A percentile compares a stretch with the other conserved stretches of the same genome.
phyloP scores from a whole-genome alignment of 2,113 vertebrate genomes.

The Grammomys dolichurus region DNA sequence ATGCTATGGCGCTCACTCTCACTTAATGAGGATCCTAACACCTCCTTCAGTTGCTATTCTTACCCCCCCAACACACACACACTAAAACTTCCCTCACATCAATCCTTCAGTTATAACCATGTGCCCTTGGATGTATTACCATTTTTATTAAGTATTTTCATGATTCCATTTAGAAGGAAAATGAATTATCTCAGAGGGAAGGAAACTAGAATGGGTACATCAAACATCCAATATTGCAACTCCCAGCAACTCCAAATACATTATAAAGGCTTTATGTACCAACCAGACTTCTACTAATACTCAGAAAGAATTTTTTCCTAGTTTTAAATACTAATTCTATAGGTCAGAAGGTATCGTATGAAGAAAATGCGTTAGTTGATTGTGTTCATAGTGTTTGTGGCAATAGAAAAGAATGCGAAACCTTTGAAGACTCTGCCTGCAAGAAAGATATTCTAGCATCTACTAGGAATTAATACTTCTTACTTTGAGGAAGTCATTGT shows the following conservation, averaged over 20 bases:
- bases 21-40: slow-evolving; percentile 34
- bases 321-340: slow-evolving; percentile 66
- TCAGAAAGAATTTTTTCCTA: neutral
- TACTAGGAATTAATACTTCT: neutral
- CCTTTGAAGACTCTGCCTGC: slow-evolving; percentile 34
- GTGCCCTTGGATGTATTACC: slow-evolving; percentile 66
- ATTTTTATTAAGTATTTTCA: slow-evolving; percentile 78
- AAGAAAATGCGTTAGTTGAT: slow-evolving; percentile 53
- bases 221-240: slow-evolving; percentile 58
- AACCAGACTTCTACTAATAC: neutral
- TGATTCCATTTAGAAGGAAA: slow-evolving; percentile 76
- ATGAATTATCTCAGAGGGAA: slow-evolving; percentile 78
- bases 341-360: slow-evolving; percentile 47
- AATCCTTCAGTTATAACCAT: slow-evolving; percentile 55
- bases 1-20: neutral
- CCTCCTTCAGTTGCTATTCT: neutral
- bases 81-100: slow-evolving; percentile 39
- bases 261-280: slow-evolving; percentile 51
- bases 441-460: slow-evolving; percentile 1
- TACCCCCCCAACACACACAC: neutral
- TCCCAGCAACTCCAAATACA: slow-evolving; percentile 62
- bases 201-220: slow-evolving; percentile 72
- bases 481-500: slow-evolving; percentile 55
- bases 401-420: slow-evolving; percentile 24
- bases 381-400: slow-evolving; percentile 25